These are phyloP conservation scores for Nannobrachium achirus DNA, from an alignment of 2,113 vertebrate genomes.

Conservation along the genomic window DNA sequence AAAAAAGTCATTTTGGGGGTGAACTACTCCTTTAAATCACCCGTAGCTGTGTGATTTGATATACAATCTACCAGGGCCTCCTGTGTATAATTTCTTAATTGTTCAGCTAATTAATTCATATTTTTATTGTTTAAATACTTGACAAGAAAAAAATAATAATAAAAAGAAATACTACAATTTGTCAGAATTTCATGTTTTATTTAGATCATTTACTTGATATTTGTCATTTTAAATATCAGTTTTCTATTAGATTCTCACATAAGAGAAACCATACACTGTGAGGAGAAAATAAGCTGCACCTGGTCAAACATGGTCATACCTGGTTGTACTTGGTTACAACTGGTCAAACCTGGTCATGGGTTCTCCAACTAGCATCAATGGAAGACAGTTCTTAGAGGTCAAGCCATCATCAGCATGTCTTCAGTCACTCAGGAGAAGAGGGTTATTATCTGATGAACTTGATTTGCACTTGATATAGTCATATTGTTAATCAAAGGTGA, in stretches of 20 bases:
- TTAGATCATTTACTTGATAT: conserved; percentile 32
- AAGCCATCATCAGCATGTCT: conserved; percentile 21
- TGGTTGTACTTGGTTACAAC: no score
- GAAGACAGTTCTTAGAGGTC: conserved; percentile 53
- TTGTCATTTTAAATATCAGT: conserved; percentile 4
- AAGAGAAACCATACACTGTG: conserved; percentile 27
- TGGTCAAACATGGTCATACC: no score
- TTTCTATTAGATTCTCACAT: conserved; percentile 33
- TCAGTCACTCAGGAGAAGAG: conserved; percentile 19
- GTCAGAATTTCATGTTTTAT: conserved; percentile 52
- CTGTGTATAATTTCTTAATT: conserved; percentile 1
- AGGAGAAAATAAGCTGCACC: conserved; percentile 23
- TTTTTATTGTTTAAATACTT: background rate
- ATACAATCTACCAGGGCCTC: no score
- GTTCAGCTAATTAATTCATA: background rate
- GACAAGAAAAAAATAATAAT: conserved; percentile 21
- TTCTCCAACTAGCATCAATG: conserved; percentile 44
- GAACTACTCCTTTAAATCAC: no score
- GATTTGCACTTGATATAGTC: conserved; percentile 4
- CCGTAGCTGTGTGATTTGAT: no score
- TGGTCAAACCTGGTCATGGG: conserved; percentile 1
- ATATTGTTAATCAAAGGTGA: conserved; percentile 18
- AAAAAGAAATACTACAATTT: conserved; percentile 23
- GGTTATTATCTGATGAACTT: conserved; percentile 5
- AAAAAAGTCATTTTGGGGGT: no score